These are phyloP conservation scores for Augochlora pura DNA, from an alignment of 1,140 invertebrate genomes.

Conservation along the genomic window DNA sequence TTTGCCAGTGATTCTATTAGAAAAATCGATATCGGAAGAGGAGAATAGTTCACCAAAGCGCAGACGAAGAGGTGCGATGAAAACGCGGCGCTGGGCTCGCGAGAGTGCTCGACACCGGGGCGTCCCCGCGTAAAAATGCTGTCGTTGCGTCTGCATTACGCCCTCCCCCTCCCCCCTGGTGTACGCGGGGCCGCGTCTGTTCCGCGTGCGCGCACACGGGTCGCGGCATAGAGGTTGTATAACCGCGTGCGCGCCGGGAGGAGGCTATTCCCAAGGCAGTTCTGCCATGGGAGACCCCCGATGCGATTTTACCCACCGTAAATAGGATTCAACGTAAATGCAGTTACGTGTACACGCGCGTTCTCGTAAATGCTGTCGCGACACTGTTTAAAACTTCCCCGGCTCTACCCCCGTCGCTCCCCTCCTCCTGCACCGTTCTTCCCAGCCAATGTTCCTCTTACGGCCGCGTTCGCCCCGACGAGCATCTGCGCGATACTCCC, in stretches of 20 bases:
- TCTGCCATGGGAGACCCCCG: conserved; percentile 50
- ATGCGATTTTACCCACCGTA: conserved; percentile 60
- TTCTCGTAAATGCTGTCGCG: conserved; percentile 45
- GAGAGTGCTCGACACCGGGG: conserved; percentile 18
- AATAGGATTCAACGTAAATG: conserved; percentile 67
- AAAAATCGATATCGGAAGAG: no score
- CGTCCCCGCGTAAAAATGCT: conserved; percentile 62
- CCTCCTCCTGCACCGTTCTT: not conserved
- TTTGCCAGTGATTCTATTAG: no score
- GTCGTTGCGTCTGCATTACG: conserved; percentile 58
- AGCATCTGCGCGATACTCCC: not conserved
- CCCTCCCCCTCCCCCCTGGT: no score
- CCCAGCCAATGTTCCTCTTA: not conserved
- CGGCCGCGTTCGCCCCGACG: not conserved
- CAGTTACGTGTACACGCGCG: conserved; percentile 46
- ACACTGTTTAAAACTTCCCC: conserved; percentile 50
- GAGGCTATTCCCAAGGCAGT: conserved; percentile 64
- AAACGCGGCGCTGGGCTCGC: conserved; percentile 41
- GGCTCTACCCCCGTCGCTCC: not conserved
- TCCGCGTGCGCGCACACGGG: not conserved
- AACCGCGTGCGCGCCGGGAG: no score
- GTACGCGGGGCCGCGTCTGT: not conserved
- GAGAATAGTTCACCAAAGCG: no score
- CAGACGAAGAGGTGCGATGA: conserved; percentile 26
- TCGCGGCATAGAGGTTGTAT: conserved; percentile 20